A percentile compares a stretch with the other conserved stretches of the same genome.
These are phyloP conservation scores for Heliconius hewitsoni DNA, from an alignment of 1,140 invertebrate genomes.

Conservation along the genomic window DNA sequence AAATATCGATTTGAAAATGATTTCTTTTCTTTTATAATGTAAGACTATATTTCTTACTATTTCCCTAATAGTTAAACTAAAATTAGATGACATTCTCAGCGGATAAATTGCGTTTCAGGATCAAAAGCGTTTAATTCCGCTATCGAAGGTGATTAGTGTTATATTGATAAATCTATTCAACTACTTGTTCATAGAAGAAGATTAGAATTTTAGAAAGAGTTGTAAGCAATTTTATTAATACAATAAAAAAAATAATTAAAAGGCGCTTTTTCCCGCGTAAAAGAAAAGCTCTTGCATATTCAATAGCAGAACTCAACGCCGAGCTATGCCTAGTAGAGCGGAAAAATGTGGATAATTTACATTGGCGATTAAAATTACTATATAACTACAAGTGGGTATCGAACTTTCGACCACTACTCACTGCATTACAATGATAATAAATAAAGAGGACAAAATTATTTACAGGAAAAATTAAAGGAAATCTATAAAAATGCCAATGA, in stretches of 20 bases:
- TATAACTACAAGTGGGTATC: no score
- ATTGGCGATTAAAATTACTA: not conserved
- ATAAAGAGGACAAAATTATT: not conserved
- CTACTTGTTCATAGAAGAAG: not conserved
- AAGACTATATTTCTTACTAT: not conserved
- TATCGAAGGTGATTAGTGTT: constrained; percentile 26
- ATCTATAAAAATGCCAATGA: not conserved
- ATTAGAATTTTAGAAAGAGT: not conserved
- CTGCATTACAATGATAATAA: not conserved
- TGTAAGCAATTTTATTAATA: not conserved
- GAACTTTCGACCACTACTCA: no score
- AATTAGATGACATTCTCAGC: not conserved
- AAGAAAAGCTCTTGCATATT: no score
- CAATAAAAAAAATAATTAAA: no score
- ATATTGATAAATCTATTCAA: not conserved
- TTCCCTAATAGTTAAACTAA: constrained; percentile 1
- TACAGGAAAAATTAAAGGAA: not conserved
- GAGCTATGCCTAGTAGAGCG: not conserved
- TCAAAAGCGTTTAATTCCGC: constrained; percentile 23
- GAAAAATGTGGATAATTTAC: not conserved
- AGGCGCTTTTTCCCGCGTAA: no score
- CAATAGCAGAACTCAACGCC: no score
- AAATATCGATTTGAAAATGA: no score
- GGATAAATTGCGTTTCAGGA: constrained; percentile 19
- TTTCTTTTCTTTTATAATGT: not conserved